Conservation (phyloP, 2,888 invertebrate genomes). For the Cepaea hortensis region DNA sequence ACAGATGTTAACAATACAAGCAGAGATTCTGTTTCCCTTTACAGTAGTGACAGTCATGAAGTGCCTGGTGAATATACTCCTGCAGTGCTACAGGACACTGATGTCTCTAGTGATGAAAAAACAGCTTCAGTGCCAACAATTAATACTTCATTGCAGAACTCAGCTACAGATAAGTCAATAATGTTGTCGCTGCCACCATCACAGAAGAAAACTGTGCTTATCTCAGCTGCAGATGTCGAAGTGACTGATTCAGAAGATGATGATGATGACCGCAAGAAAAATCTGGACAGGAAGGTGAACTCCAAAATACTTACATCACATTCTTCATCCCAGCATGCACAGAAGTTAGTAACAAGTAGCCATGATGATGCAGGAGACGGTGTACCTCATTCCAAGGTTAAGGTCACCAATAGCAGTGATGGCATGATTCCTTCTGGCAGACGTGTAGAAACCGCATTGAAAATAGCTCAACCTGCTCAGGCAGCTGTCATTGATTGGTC, state of each 20-base stretch:
- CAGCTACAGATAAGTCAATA: not conserved
- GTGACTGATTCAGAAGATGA: conserved; percentile 49
- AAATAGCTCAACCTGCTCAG: conserved; percentile 47
- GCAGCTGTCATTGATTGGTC: conserved; percentile 65
- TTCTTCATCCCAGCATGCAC: not conserved
- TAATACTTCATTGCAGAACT: not conserved
- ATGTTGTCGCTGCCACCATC: not conserved
- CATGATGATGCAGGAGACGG: not conserved
- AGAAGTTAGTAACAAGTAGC: not conserved
- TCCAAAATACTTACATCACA: not conserved
- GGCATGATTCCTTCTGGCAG: conserved; percentile 41
- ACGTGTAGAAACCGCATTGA: conserved; percentile 46
- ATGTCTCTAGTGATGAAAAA: conserved; percentile 60
- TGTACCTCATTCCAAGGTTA: not conserved
- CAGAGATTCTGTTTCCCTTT: not conserved
- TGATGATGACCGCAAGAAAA: conserved; percentile 48
- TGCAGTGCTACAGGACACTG: conserved; percentile 56
- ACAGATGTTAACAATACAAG: not conserved
- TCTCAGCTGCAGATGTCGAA: conserved; percentile 29
- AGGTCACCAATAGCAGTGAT: conserved; percentile 5
- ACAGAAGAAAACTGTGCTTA: not conserved
- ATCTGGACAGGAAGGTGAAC: not conserved
- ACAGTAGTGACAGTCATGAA: conserved; percentile 53
- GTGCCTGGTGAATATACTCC: conserved; percentile 37
- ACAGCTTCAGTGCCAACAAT: not conserved